phyloP scores from a whole-genome alignment of 2,113 vertebrate species.

The Sinocyclocheilus anshuiensis region DNA sequence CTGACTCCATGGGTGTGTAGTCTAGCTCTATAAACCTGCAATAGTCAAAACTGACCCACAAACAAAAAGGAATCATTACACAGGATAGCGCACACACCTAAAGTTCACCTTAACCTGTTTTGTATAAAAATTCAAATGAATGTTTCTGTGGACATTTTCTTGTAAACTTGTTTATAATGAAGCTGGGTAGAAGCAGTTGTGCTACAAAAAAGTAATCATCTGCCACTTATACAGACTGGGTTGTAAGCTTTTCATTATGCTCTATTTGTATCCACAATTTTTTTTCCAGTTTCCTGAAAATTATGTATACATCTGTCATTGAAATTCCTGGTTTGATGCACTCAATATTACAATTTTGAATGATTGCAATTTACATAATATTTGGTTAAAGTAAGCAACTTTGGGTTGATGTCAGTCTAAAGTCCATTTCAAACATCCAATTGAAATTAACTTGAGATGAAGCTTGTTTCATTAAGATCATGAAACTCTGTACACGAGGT shows the following conservation, averaged over 20 bases:
- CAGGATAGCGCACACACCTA: conserved; percentile 48
- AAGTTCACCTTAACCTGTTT: neutral
- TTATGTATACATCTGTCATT: neutral
- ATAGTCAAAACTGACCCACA: conserved; percentile 81
- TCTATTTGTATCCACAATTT: neutral
- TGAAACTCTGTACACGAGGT: neutral
- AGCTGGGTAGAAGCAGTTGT: neutral
- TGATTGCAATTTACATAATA: neutral
- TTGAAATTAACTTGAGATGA: neutral
- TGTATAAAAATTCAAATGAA: neutral
- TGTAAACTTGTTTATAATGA: neutral
- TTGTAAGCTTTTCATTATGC: neutral
- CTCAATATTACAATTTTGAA: neutral
- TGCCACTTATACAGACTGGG: neutral
- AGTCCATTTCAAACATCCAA: neutral
- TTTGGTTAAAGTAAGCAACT: neutral
- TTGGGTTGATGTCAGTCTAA: neutral
- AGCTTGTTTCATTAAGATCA: neutral
- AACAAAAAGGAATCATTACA: conserved; percentile 69
- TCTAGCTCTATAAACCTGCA: conserved; percentile 83
- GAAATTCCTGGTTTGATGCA: neutral
- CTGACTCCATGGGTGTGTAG: conserved; percentile 81
- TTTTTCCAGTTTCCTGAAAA: neutral
- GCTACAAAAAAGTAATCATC: neutral
- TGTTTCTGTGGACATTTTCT: conserved; percentile 4